Evolutionary conservation across 2,797 vertebrate species (phyloP).

Genomic region (Eospalax fontanierii): DNA sequence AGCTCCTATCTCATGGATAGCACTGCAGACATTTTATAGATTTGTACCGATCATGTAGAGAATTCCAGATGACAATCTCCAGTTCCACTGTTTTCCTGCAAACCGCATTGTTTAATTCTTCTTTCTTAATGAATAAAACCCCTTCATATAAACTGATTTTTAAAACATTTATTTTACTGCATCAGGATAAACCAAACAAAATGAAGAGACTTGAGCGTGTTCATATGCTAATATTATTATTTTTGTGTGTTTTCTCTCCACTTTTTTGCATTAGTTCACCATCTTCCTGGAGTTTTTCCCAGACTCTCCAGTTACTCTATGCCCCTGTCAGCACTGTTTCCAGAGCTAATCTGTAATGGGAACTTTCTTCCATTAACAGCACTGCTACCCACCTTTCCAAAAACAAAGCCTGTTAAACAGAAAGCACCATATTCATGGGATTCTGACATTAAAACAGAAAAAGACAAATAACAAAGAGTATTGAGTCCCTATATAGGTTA

Average conservation of each 20-base stretch:
- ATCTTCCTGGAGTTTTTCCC: neutral
- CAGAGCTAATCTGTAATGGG: neutral
- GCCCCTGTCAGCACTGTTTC: neutral
- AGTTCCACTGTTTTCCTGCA: neutral
- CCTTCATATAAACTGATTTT: neutral
- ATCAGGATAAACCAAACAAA: neutral
- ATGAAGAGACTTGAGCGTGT: neutral
- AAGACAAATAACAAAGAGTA: neutral
- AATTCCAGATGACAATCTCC: neutral
- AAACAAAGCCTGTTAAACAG: neutral
- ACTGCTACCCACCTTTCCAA: neutral
- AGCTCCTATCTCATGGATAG: too few relatives aligned
- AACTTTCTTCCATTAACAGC: neutral
- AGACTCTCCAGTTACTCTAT: neutral
- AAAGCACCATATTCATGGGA: neutral
- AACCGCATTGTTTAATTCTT: neutral
- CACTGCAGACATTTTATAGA: too few relatives aligned
- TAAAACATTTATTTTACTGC: neutral
- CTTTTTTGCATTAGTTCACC: neutral
- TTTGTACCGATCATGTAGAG: too few relatives aligned
- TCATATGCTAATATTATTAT: neutral
- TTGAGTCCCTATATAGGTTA: too few relatives aligned
- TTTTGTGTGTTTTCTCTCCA: neutral
- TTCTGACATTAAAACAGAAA: neutral
- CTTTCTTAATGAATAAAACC: neutral